Conservation (phyloP, 2,797 vertebrate genomes). For the Cossypha polioptera region DNA sequence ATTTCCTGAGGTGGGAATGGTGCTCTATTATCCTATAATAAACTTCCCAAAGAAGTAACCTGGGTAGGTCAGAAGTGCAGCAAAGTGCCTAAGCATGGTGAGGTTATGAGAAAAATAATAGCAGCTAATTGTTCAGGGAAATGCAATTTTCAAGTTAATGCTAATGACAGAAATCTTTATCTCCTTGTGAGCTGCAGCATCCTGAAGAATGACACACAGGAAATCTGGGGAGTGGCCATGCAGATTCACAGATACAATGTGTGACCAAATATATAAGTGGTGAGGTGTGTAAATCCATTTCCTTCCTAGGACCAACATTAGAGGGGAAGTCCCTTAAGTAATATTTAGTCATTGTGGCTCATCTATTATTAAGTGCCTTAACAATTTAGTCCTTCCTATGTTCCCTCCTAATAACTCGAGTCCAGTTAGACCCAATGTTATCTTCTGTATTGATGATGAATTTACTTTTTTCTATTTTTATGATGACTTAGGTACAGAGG, state of each 20-base stretch:
- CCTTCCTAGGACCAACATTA: neutral
- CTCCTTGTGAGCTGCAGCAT: neutral
- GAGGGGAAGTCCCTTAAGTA: neutral
- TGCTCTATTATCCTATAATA: neutral
- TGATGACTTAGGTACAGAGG: neutral
- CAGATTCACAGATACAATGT: neutral
- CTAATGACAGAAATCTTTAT: neutral
- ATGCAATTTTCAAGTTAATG: neutral
- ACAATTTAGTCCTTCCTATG: neutral
- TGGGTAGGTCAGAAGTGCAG: neutral
- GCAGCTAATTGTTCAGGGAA: neutral
- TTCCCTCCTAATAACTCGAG: neutral
- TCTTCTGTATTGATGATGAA: neutral
- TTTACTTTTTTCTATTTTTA: neutral
- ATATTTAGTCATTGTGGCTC: neutral
- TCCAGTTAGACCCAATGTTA: neutral
- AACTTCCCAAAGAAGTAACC: neutral
- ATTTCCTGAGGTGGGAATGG: neutral
- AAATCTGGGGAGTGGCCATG: neutral
- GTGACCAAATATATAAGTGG: neutral
- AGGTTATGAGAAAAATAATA: neutral
- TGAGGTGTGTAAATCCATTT: slow-evolving; percentile 17
- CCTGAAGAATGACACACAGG: neutral
- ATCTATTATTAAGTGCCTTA: neutral
- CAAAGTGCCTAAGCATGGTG: neutral